phyloP scores from a whole-genome alignment of 2,888 invertebrate species.

The Aspidapion aeneum region DNA sequence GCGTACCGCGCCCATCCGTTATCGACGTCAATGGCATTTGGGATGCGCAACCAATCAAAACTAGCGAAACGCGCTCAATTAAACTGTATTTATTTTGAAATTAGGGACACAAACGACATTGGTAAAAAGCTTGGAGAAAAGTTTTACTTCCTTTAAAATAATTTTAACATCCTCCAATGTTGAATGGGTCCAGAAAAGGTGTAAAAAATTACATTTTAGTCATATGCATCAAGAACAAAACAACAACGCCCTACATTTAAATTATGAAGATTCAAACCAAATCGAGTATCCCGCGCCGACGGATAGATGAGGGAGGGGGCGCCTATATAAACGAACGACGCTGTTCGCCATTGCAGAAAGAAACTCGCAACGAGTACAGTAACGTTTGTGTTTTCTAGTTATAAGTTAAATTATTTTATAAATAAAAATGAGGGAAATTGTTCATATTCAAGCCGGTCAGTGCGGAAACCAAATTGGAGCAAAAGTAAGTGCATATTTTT shows the following conservation, averaged over 20 bases:
- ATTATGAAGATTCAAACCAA: slow-evolving; percentile 29
- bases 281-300: slow-evolving; percentile 30
- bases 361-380: slow-evolving; percentile 31
- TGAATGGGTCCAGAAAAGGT: slow-evolving; percentile 8
- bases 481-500: slow-evolving; percentile 61
- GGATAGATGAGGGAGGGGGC: slow-evolving; percentile 37
- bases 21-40: no score
- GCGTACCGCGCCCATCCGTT: no score
- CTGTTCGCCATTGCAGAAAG: slow-evolving; percentile 38
- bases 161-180: no score
- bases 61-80: no score
- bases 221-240: slow-evolving; percentile 16
- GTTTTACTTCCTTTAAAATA: no score
- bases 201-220: slow-evolving; percentile 19
- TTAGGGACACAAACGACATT: no score
- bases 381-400: slow-evolving; percentile 40
- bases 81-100: no score
- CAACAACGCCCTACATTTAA: slow-evolving; percentile 32
- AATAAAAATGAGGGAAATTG: slow-evolving; percentile 82
- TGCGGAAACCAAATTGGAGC: slow-evolving; percentile 85
- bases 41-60: no score
- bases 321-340: slow-evolving; percentile 33
- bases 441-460: slow-evolving; percentile 81
- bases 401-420: slow-evolving; percentile 30
- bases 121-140: no score